Evolutionary conservation across 2,113 vertebrate species (phyloP), one percentile per base, ranked within the genome.

Genomic region (Takifugu flavidus): DNA sequence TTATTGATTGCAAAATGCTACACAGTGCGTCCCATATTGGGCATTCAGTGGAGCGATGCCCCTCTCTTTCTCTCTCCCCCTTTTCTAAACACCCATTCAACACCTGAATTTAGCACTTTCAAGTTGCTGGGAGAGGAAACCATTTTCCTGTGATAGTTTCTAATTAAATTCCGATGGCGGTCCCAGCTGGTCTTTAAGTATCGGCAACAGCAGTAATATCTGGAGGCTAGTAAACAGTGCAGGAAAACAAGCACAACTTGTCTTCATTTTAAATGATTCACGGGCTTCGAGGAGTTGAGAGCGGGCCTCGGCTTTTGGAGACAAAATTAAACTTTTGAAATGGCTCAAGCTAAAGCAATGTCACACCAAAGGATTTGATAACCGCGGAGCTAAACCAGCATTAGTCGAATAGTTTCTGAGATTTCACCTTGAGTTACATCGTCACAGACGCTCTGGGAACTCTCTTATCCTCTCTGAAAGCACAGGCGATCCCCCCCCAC

Each of bases 81-180:
- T 46, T 12, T 42, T 43, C 10, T 5, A 43, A 43, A 43, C 42
- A 43, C 42, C 43, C 14, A 15, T 45, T 45, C 12, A 45, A 45
- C 44, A 45, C 13, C 44, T 72, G 29, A 56, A 61, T 75, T 77
- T 65, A 62, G 57, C 50, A 31, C 62, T 59, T 59, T 27, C 63
- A 66, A 39, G n/a, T 72, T 62, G 52, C 65, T 77, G 52, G 28
- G n/a, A 8, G 3, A 73, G 61, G 56, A 79, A 47, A 51, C 52
- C 65, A 62, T 82, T 61, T 73, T 49, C 65, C 52, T 53, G 65
- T 56, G 59, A 67, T 77, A 58, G 69, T 44, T 76, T 84, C 80
- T 84, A 83, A 85, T 85, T 79, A 78, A 73, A 85, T 83, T 81
- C 49, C 70, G 78, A 69, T 71, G 69, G 59, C 59, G 53, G 34